Evolutionary conservation across 2,888 invertebrate species (phyloP), one percentile per base, ranked within the genome.

Genomic region (Bellardia bayeri): DNA sequence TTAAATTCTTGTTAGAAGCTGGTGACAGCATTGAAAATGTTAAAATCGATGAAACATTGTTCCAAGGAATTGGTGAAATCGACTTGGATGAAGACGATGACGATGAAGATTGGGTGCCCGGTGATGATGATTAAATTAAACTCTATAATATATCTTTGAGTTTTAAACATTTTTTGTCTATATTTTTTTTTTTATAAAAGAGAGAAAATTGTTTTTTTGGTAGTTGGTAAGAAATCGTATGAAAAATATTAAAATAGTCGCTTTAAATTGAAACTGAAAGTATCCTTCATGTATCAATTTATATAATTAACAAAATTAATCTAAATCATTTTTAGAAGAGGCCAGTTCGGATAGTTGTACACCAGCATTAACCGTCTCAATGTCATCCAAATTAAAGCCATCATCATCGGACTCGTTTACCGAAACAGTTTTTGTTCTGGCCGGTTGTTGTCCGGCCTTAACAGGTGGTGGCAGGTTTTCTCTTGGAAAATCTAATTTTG

Each of bases 1-100:
- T 99, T 85, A 97, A 98, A 94, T 99, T 98, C 95, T 95, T 98
- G 89, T 97, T 98, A 94, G 98, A 98, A 94, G 97, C 97, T 95
- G 94, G 94, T 0, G 94, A 94, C 40, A 91, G 91, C 8, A 92
- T 94, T 88, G 94, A 94, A 80, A 94, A 89, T 89, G 97, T 98
- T 54, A 98, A 98, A 94, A 98, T 98, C 63, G 98, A 98, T 94
- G 98, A 98, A 93, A 97, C 98, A 30, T 94, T 99, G 23, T 99
- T 98, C 93, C 98, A 98, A 95, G 97, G 97, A 92, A 93, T 98
- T 90, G 98, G 97, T 89, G 97, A 97, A 92, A 94, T 97, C 76
- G 97, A 97, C 45, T 88, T 93, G 88, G 93, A 91, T 78, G 93
- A 92, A 7, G 93, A 93, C 13, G 91, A 91, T n/a, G 92, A 91